Base-by-base conservation (phyloP, 2,113 vertebrate species). In the Myrmophylax atrothorax region DNA sequence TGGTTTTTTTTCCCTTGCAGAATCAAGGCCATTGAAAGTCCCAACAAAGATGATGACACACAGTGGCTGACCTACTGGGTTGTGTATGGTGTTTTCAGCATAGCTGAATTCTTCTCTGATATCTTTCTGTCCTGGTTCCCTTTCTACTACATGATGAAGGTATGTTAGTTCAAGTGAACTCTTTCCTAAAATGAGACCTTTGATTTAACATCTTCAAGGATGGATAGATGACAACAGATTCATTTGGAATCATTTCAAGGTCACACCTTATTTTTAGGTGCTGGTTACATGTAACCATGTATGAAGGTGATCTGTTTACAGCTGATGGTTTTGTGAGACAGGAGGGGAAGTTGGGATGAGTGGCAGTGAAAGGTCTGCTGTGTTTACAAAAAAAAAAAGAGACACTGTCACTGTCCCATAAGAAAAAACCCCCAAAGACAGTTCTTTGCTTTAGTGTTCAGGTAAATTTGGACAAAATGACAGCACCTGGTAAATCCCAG, bases 11-110 rank as follows among this genome's bases (percentile, higher is more conserved):
- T 88, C 93, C 70, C 47, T 93, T 97, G 31, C 98, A 99, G 99
- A 93, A 99, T 99, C 89, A 99, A 99, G 97, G 99, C 99, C 59
- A 99, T 99, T 72, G 99, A 99, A 98, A 99, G 99, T 85, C 97
- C 98, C n/a, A 99, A 98, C 89, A 99, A 99, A 98, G 99, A 99
- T 0, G 99, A 99, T 17, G 99, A 99, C 70, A 99, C 99, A 4
- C 99, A 99, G 91, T 99, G 99, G 99, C 98, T 99, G 96, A 99
- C 98, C 47, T 99, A 99, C 97, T 99, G 99, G 99, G 99, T 99
- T 24, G 99, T 99, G 17, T 99, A 99, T 11, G 99, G 99, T 2
- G 60, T 99, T 90, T 99, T 99, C 98, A 99, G 99, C 81, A 98
- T 99, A 93, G 99, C 94, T 0, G 99, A 99, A 91, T 99, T 99